Conservation (phyloP, 2,888 invertebrate genomes). For the Metellina segmentata region DNA sequence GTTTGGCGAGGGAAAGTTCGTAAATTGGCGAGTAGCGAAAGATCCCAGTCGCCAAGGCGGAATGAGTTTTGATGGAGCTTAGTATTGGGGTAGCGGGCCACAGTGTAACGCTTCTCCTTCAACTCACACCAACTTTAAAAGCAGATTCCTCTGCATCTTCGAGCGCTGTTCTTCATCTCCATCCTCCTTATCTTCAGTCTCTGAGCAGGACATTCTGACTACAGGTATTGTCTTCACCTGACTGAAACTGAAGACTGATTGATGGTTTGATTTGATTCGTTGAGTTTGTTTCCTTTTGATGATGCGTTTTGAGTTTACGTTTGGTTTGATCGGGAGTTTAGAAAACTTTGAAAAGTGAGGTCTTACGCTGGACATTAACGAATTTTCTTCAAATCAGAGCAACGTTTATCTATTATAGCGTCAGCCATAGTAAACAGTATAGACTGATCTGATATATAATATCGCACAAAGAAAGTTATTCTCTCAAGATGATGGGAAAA, state of each 20-base stretch:
- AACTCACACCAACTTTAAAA: constrained; percentile 50
- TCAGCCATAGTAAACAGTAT: no score
- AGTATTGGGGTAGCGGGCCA: constrained; percentile 45
- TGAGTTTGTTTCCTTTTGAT: no score
- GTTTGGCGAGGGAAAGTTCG: constrained; percentile 62
- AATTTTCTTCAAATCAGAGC: no score
- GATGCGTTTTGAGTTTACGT: no score
- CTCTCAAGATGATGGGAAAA: no score
- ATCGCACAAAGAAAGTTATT: no score
- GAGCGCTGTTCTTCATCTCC: constrained; percentile 50
- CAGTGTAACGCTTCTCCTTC: constrained; percentile 45
- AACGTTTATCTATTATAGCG: no score
- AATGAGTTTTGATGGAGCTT: constrained; percentile 69
- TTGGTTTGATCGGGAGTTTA: no score
- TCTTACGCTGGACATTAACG: no score
- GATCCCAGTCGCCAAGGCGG: constrained; percentile 55
- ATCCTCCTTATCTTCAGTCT: constrained; percentile 49
- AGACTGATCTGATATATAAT: no score
- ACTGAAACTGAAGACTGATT: neutral
- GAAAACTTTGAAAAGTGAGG: no score
- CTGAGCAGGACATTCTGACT: neutral
- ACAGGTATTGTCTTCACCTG: constrained; percentile 34
- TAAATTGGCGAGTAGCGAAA: constrained; percentile 59
- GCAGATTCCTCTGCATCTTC: constrained; percentile 37
- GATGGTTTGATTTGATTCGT: no score